Evolutionary conservation across 2,888 invertebrate species (phyloP).

Genomic region (Nomada goodeniana): DNA sequence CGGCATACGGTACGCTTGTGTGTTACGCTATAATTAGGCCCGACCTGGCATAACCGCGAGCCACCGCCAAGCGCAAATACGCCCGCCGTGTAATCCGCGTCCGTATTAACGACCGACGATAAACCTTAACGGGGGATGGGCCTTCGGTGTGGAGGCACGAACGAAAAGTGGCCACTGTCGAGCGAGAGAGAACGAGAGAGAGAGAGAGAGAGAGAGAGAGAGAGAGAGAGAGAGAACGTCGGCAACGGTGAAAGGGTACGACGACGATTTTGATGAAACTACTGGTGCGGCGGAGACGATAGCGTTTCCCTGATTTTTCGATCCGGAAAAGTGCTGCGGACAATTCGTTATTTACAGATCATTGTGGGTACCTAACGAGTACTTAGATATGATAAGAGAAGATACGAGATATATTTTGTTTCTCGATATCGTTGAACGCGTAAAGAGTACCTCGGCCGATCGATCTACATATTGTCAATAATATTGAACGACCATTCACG

Average conservation of each 20-base stretch:
- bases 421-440: too few species aligned
- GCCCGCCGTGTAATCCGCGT: constrained; percentile 55
- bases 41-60: constrained; percentile 68
- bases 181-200: neutral
- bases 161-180: constrained; percentile 26
- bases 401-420: too few species aligned
- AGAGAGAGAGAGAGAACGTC: neutral
- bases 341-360: too few species aligned
- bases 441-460: too few species aligned
- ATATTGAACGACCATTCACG: too few species aligned
- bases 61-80: constrained; percentile 21
- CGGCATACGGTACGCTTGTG: constrained; percentile 72
- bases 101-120: constrained; percentile 65
- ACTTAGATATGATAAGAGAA: too few species aligned
- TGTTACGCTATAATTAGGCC: constrained; percentile 78
- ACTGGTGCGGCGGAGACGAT: neutral
- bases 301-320: neutral
- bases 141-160: constrained; percentile 10
- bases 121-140: constrained; percentile 54
- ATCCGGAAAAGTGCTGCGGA: neutral
- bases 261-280: neutral
- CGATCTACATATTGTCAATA: too few species aligned
- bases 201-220: neutral
- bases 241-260: constrained; percentile 18
- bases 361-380: too few species aligned